These are phyloP conservation scores for Danaus chrysippus DNA, from an alignment of 2,888 invertebrate species.

Conservation along the genomic window DNA sequence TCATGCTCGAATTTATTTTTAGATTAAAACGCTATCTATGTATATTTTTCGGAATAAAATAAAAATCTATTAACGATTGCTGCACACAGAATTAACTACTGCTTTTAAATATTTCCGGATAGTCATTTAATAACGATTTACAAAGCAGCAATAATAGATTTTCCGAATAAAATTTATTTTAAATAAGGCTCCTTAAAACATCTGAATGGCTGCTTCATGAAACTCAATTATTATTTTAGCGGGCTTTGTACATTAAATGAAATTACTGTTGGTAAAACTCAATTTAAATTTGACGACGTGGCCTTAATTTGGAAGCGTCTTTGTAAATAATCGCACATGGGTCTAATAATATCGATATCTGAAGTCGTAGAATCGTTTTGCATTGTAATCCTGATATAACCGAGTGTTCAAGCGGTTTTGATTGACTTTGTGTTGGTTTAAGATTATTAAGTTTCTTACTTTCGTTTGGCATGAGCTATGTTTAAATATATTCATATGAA, in stretches of 20 bases:
- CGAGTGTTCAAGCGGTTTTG: conserved; percentile 2
- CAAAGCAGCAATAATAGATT: conserved; percentile 17
- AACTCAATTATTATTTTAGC: conserved; percentile 69
- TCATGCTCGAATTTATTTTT: not conserved
- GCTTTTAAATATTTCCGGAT: not conserved
- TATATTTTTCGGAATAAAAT: too few relatives aligned
- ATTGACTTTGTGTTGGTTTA: not conserved
- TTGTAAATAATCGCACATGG: conserved; percentile 40
- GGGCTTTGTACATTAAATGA: conserved; percentile 48
- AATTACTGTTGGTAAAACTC: conserved; percentile 65
- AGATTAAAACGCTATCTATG: not conserved
- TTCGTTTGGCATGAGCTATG: not conserved
- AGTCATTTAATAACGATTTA: conserved; percentile 16
- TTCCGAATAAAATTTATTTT: conserved; percentile 28
- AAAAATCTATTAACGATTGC: too few relatives aligned
- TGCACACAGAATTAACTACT: not conserved
- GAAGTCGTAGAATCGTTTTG: conserved; percentile 47
- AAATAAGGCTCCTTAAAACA: conserved; percentile 27
- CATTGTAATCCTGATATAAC: conserved; percentile 24
- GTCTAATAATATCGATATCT: conserved; percentile 45
- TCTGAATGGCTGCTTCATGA: conserved; percentile 35
- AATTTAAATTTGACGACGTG: conserved; percentile 65
- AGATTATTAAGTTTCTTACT: too few relatives aligned
- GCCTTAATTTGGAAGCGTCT: conserved; percentile 48
- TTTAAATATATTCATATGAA: too few relatives aligned